A percentile compares a stretch with the other conserved stretches of the same genome.
Evolutionary conservation across 1,140 invertebrate genomes (phyloP).

Genomic region (Drosophila ironensis): DNA sequence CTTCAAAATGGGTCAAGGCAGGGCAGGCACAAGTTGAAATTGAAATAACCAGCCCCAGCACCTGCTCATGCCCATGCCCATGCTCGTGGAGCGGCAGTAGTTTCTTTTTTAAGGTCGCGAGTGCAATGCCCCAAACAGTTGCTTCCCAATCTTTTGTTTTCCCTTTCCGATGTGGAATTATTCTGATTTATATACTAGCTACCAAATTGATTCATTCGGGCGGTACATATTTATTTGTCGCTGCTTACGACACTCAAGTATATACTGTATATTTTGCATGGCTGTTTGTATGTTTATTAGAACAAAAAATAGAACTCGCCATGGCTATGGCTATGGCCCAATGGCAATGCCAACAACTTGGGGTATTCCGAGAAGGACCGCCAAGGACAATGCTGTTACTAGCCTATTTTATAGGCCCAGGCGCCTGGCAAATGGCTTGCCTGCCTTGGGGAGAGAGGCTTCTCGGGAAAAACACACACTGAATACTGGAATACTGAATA

Average conservation of each 20-base stretch:
- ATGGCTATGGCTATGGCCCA: too few species aligned
- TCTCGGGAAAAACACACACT: neutral
- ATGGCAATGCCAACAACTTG: neutral
- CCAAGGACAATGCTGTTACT: constrained; percentile 11
- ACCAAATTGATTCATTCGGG: neutral
- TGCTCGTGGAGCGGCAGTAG: neutral
- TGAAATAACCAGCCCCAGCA: neutral
- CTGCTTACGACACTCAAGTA: neutral
- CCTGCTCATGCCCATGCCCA: neutral
- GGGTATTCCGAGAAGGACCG: constrained; percentile 1
- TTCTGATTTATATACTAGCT: neutral
- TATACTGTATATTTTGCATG: neutral
- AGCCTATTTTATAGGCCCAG: constrained; percentile 19
- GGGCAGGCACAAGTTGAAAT: neutral
- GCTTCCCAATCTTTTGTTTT: neutral
- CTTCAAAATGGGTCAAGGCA: constrained; percentile 20
- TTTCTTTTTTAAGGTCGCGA: constrained; percentile 3
- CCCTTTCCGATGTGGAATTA: neutral
- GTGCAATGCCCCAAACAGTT: neutral
- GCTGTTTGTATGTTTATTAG: neutral
- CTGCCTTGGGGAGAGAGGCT: neutral
- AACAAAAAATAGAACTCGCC: neutral
- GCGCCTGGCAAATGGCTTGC: constrained; percentile 1
- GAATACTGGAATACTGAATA: too few species aligned
- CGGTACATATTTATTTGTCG: constrained; percentile 1